Base-by-base conservation (phyloP, 2,888 invertebrate genomes). In the Muscina levida region DNA sequence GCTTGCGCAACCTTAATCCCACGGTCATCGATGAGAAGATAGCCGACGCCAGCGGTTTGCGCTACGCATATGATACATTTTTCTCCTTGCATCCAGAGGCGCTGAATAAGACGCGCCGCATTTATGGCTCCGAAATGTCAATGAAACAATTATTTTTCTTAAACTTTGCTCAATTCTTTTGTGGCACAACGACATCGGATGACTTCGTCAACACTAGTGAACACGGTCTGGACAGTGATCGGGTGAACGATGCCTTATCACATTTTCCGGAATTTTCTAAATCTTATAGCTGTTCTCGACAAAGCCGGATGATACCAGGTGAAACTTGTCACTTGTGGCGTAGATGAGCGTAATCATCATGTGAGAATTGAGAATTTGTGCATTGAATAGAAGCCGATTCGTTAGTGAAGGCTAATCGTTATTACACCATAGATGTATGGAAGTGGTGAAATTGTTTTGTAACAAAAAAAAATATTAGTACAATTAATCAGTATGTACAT, bases 161-260 rank as follows among this genome's bases (percentile, higher is more conserved):
- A 1, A 85, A 85, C 62, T 84, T 85, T 24, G 83, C 84, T 19
- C 85, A 84, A 71, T 84, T 84, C 74, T 85, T 84, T 65, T 85
- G 85, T 53, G 84, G 84, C 15, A 46, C 71, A 26, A 65, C 19
- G n/a, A 37, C 57, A 0, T 42, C 42, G 1, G 66, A 57, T 17
- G 71, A 80, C 2, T 51, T 56, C 53, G 11, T 67, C 19, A 37
- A 74, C 0, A 48, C 56, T 31, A 42, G 65, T 2, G 83, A 82
- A 51, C 85, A 85, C 70, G 84, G 84, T 6, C 56, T 79, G 1
- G 83, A 83, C 74, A 82, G 80, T 15, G 79, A 84, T 11, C 85
- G 85, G 2, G 74, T 84, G 8, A 62, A 56, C 2, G 83, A 84
- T 67, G 79, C 84, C 4, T 51, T 84, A 4, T 37, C 82, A 8